Base-by-base conservation (phyloP, 2,113 vertebrate genomes). In the Gymnarchus niloticus region DNA sequence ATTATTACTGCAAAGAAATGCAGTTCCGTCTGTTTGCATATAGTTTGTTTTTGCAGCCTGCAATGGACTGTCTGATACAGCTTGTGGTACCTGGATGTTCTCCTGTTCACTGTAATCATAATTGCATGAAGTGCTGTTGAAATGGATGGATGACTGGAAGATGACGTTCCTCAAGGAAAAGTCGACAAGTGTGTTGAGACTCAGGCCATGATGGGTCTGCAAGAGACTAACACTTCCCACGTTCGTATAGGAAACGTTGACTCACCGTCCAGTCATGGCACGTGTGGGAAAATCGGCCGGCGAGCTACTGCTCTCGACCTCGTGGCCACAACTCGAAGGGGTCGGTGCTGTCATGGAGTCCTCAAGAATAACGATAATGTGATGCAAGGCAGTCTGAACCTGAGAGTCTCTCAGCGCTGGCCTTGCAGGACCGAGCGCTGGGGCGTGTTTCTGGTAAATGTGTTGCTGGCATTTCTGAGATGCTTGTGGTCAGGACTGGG, bases 401-500 rank as follows among this genome's bases (percentile, higher is more conserved):
- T 83, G 28, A 17, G 6, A 14, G 41, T 5, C 7, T 14, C 25
- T 57, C 9, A 51, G 80, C 37, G 49, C 3, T 2, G 56, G 12
- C 41, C 83, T 49, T 59, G 28, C 56, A 23, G 51, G 83, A 48
- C 19, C 25, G 33, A 48, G 37, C 41, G 44, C 28, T 37, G 52
- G 37, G 41, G 28, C 57, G 17, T 8, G 54, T n/a, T 59, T 83
- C 54, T 57, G 54, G 56, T 83, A 41, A 83, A 59, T 33, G 46
- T 46, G 59, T 25, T 85, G n/a, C 61, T 54, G 83, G n/a, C 61
- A 52, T 84, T 84, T 73, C 61, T 77, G 48, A 41, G 37, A 76
- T 85, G 51, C 49, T 44, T 85, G 61, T 54, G 84, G 84, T 85
- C 9, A 52, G 33, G 28, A 41, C 12, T 33, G 61, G 14, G 19